Percentiles rank a stretch among this genome's conserved stretches.
These are phyloP conservation scores for Platycercus adscitus DNA, from an alignment of 2,113 vertebrate species.

Conservation along the genomic window DNA sequence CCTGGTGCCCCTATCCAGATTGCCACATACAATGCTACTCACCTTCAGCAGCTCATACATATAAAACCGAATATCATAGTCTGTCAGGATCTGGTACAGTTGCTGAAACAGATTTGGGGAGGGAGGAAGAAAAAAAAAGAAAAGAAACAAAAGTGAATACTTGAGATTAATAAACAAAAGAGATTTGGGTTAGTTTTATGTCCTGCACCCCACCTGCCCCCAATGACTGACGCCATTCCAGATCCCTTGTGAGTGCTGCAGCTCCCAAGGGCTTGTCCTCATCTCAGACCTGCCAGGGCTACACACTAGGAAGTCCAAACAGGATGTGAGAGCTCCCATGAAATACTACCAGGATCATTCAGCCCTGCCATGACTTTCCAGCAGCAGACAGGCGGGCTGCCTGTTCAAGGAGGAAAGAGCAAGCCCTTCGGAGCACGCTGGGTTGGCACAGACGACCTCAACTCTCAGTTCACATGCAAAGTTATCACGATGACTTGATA, in stretches of 20 bases:
- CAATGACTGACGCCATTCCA: not conserved
- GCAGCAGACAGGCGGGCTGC: not conserved
- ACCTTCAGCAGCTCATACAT: constrained; percentile 99
- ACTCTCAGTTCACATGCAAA: not conserved
- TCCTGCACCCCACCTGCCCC: not conserved
- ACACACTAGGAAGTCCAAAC: not conserved
- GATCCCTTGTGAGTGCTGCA: not conserved
- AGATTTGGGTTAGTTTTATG: not conserved
- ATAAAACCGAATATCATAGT: constrained; percentile 98
- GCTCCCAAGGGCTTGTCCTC: not conserved
- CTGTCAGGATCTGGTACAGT: constrained; percentile 99
- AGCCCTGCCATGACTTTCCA: not conserved
- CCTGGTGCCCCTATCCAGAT: not conserved
- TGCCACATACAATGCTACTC: constrained; percentile 60
- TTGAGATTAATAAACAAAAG: constrained; percentile 15
- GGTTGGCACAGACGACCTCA: not conserved
- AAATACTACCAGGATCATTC: not conserved
- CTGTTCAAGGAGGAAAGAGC: not conserved
- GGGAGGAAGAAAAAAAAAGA: not conserved
- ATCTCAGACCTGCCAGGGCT: not conserved
- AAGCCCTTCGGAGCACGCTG: not conserved
- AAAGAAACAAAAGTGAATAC: not conserved
- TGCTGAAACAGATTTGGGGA: constrained; percentile 82
- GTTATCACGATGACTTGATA: not conserved
- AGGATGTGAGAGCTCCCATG: not conserved